phyloP scores from a whole-genome alignment of 2,113 vertebrate species.

The Cinclus cinclus region DNA sequence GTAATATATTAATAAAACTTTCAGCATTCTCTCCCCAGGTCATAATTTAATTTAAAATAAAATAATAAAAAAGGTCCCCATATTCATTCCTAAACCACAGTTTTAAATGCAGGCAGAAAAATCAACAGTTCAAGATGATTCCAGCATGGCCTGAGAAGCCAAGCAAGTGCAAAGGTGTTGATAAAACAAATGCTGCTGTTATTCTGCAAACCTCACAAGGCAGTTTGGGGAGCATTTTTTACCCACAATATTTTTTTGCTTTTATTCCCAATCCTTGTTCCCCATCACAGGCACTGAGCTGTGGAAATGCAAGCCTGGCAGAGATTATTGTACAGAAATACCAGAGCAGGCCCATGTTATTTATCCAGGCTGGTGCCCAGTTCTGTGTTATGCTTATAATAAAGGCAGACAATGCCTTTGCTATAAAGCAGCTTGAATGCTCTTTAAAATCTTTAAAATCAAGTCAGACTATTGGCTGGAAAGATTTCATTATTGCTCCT shows the following conservation, averaged over 20 bases:
- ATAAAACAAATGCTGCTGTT: neutral
- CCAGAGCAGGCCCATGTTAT: neutral
- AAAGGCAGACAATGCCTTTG: neutral
- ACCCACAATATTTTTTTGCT: neutral
- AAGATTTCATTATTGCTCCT: neutral
- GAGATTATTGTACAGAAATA: neutral
- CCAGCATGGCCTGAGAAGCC: neutral
- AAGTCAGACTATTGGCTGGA: neutral
- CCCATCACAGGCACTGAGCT: neutral
- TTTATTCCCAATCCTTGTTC: neutral
- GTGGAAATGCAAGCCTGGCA: neutral
- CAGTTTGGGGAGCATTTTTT: neutral
- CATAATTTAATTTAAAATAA: neutral
- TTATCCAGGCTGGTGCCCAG: neutral
- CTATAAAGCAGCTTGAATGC: neutral
- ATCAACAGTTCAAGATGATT: neutral
- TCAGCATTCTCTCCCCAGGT: neutral
- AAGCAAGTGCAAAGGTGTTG: neutral
- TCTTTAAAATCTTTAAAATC: conserved; percentile 19
- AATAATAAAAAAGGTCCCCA: no score
- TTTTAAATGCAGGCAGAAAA: neutral
- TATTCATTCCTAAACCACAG: neutral
- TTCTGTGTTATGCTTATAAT: neutral
- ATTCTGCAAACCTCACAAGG: neutral
- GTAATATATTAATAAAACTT: neutral